Conservation (phyloP, 2,797 vertebrate genomes). For the Gymnoscopelus braueri region DNA sequence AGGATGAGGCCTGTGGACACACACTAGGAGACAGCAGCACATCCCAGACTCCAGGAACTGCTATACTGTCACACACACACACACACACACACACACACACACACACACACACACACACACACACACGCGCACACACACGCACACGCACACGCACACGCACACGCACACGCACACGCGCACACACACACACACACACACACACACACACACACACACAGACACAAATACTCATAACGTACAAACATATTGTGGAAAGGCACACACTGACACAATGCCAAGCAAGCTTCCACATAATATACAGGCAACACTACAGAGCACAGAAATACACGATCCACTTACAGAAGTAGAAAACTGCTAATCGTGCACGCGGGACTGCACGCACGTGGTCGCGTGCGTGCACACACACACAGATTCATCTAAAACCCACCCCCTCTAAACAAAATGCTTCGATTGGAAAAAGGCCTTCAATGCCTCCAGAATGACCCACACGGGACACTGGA, state of each 20-base stretch:
- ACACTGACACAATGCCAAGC: neutral
- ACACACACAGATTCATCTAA: no score
- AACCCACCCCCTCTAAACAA: no score
- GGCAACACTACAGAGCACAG: no score
- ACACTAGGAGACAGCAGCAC: conserved; percentile 5
- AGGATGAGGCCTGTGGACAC: conserved; percentile 20
- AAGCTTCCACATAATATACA: neutral
- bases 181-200: conserved; percentile 7
- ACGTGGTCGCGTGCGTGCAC: no score
- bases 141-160: conserved; percentile 21
- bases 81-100: conserved; percentile 14
- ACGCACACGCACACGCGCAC: conserved; percentile 20
- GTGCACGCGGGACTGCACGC: no score
- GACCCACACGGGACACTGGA: conserved; percentile 35
- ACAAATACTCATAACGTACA: neutral
- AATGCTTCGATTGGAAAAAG: neutral
- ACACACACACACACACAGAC: conserved; percentile 34
- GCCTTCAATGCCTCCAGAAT: conserved; percentile 38
- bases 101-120: conserved; percentile 18
- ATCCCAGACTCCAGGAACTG: conserved; percentile 11
- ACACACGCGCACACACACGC: conserved; percentile 45
- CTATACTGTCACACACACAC: conserved; percentile 16
- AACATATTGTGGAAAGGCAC: neutral
- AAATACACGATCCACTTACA: no score
- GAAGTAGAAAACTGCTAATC: no score